Base-by-base conservation (phyloP, 2,797 vertebrate genomes). In the Poecile montanus region DNA sequence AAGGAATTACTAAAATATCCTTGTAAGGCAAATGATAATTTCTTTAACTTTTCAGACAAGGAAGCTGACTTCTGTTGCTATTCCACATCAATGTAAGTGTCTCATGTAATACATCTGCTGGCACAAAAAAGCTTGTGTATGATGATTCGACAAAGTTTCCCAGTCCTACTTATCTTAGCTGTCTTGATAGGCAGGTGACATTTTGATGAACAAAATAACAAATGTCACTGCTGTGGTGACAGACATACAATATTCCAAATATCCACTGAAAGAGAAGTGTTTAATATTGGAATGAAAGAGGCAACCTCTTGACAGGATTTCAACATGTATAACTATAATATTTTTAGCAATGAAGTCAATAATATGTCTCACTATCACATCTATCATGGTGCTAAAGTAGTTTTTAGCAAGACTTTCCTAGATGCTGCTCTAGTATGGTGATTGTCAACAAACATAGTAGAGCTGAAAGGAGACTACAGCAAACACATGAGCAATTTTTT, bases 171-270 rank as follows among this genome's bases (percentile, higher is more conserved):
- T 91, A 84, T 73, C 56, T 81, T 23, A 81, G 79, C 32, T 90
- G 20, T 81, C 94, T 92, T 93, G 89, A 94, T 76, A 93, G 93
- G 89, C 91, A 93, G 91, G 92, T 96, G 94, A 89, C 85, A 78
- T 84, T 92, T 78, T 91, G 89, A 94, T 66, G 70, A 96, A 60
- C 42, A 84, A 91, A 95, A 94, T 92, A 90, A 84, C 85, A 95
- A 95, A 94, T 89, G 88, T 85, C 92, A 88, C 66, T 78, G 48
- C 88, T 88, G 89, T 63, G 62, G 79, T 94, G 85, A 92, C 62
- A 92, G 94, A 92, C 73, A n/a, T 65, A 86, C 70, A 91, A 74
- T 86, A 94, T 85, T 94, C 87, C 85, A 92, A 84, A 88, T 94
- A 95, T 83, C 94, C 89, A 73, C 62, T 68, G 62, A 78, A 94